phyloP scores from a whole-genome alignment of 2,797 vertebrate species.

The Tapera naevia region DNA sequence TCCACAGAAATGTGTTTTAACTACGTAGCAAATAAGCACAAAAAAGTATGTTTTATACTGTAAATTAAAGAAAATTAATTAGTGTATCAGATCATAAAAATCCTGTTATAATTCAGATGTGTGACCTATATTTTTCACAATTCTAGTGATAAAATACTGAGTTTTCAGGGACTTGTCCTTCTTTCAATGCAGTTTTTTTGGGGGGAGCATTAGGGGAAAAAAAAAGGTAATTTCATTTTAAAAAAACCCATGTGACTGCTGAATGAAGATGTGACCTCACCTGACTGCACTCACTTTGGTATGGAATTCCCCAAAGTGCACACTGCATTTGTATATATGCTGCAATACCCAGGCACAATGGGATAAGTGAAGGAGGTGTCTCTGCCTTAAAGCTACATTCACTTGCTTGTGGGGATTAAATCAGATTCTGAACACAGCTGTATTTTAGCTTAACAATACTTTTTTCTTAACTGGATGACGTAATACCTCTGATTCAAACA shows the following conservation, averaged over 20 bases:
- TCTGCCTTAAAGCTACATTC: constrained; percentile 47
- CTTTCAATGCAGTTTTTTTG: neutral
- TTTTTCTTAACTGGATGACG: neutral
- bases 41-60: neutral
- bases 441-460: neutral
- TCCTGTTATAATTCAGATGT: neutral
- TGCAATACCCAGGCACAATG: constrained; percentile 18
- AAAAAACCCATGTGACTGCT: neutral
- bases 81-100: neutral
- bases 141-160: neutral
- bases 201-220: neutral
- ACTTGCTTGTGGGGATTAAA: constrained; percentile 37
- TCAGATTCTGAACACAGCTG: neutral
- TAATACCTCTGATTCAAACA: neutral
- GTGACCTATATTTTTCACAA: neutral
- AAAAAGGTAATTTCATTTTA: neutral
- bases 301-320: neutral
- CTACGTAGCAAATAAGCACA: neutral
- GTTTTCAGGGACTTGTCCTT: neutral
- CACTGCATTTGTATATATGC: neutral
- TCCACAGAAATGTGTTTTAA: neutral
- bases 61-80: neutral
- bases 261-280: neutral
- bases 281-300: neutral
- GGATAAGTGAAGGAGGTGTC: constrained; percentile 38